Evolutionary conservation across 2,113 vertebrate species (phyloP), one percentile per base, ranked within the genome.

Genomic region (Sus scrofa): DNA sequence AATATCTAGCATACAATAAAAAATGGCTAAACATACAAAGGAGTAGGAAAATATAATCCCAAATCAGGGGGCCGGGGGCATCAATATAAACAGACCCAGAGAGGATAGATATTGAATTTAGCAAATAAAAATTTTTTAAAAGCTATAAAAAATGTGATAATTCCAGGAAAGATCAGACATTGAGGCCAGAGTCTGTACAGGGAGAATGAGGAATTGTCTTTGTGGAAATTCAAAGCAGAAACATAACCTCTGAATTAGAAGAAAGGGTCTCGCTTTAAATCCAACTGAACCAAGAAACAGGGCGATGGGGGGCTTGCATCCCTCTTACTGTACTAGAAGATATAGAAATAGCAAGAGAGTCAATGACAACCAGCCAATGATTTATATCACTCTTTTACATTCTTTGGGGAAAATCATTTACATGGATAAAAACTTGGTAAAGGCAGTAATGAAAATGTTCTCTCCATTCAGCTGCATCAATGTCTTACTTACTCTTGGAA

Each of bases 401-500:
- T 92, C 73, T 71, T 44, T 37, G 14, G 30, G 50, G 18, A 30
- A 56, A 77, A 86, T 8, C 14, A 67, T 70, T 63, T 91, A 27
- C 34, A 52, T 26, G 9, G n/a, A 63, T 56, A 52, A 92, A 93
- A 89, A 56, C 32, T 62, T 62, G 58, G 82, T 91, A 44, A 85
- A 54, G 60, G 0, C 56, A 62, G 70, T 56, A 83, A 58, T 19
- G 2, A 68, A 34, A 93, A 83, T n/a, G 39, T 54, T 77, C 24
- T 71, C 94, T 89, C 16, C 52, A 52, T 44, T 62, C 87, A 79
- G 32, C 27, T 20, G 37, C 65, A 75, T 58, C n/a, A 60, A 62
- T 12, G 27, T 71, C 63, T 88, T 96, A 32, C 63, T 88, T 96
- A 32, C 56, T 50, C 22, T 67, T 56, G 63, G n/a, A 92, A 68